These are phyloP conservation scores for Periplaneta americana DNA, from an alignment of 1,140 invertebrate genomes.

Conservation along the genomic window DNA sequence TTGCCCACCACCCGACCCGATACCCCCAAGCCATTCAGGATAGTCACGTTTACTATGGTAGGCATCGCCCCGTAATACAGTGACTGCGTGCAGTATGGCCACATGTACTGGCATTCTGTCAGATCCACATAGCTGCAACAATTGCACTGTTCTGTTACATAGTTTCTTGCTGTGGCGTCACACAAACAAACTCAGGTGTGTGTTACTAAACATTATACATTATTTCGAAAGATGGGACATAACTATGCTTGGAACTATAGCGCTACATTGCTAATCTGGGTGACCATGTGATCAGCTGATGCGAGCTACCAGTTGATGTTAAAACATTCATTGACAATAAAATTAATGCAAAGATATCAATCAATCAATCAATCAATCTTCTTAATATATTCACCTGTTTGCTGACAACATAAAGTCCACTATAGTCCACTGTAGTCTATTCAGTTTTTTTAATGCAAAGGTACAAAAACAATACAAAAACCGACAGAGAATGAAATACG, in stretches of 20 bases:
- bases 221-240: too few species aligned
- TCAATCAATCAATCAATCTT: not conserved
- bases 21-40: conserved; percentile 84
- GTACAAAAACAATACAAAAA: too few species aligned
- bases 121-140: conserved; percentile 77
- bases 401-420: too few species aligned
- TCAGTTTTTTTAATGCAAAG: too few species aligned
- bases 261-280: too few species aligned
- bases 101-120: conserved; percentile 94
- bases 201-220: not conserved
- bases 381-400: too few species aligned
- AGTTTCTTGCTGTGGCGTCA: not conserved
- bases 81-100: conserved; percentile 96
- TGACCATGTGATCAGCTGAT: too few species aligned
- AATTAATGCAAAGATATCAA: conserved; percentile 11
- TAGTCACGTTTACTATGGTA: conserved; percentile 87
- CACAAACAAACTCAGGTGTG: not conserved
- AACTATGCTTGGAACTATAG: not conserved
- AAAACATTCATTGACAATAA: too few species aligned
- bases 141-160: not conserved
- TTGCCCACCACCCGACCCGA: conserved; percentile 64
- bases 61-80: conserved; percentile 83
- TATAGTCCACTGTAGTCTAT: too few species aligned
- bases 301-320: too few species aligned
- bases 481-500: too few species aligned